Percentiles rank a stretch among this genome's conserved stretches.
These are phyloP conservation scores for Scaptomyza polygonia DNA, from an alignment of 2,888 invertebrate species.

Conservation along the genomic window DNA sequence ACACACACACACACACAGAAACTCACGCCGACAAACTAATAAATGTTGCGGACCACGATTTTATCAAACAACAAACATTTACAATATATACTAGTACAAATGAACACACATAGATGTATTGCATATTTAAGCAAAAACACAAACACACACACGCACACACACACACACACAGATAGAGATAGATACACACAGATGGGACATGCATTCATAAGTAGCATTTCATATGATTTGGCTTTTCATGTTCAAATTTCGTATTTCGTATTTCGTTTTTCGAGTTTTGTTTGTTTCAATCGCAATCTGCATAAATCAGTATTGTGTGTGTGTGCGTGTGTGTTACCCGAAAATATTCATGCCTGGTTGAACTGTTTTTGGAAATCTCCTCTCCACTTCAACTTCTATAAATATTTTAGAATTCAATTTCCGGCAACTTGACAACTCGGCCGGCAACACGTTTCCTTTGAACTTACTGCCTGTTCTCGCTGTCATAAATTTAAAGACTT, in stretches of 20 bases:
- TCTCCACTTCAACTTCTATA: constrained; percentile 34
- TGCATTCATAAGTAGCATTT: constrained; percentile 71
- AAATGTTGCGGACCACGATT: constrained; percentile 50
- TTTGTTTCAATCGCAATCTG: constrained; percentile 67
- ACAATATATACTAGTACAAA: constrained; percentile 28
- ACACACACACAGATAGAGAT: not conserved
- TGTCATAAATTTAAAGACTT: constrained; percentile 55
- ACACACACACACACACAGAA: constrained; percentile 47
- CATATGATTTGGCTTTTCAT: constrained; percentile 26
- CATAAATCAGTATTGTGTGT: constrained; percentile 61
- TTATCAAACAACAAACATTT: constrained; percentile 44
- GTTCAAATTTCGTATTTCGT: constrained; percentile 10
- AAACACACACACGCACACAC: not conserved
- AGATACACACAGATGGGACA: constrained; percentile 5
- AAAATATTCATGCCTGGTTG: too few relatives aligned
- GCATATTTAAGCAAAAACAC: constrained; percentile 29
- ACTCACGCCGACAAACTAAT: too few relatives aligned
- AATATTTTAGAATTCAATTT: constrained; percentile 76
- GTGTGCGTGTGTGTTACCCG: not conserved
- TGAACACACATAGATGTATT: constrained; percentile 19
- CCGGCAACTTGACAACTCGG: constrained; percentile 60
- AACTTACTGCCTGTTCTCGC: constrained; percentile 16
- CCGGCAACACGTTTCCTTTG: constrained; percentile 37
- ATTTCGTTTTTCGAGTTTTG: constrained; percentile 27
- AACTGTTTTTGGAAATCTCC: too few relatives aligned